Base-by-base conservation (phyloP, 2,888 invertebrate genomes). In the Parthenolecanium corni region DNA sequence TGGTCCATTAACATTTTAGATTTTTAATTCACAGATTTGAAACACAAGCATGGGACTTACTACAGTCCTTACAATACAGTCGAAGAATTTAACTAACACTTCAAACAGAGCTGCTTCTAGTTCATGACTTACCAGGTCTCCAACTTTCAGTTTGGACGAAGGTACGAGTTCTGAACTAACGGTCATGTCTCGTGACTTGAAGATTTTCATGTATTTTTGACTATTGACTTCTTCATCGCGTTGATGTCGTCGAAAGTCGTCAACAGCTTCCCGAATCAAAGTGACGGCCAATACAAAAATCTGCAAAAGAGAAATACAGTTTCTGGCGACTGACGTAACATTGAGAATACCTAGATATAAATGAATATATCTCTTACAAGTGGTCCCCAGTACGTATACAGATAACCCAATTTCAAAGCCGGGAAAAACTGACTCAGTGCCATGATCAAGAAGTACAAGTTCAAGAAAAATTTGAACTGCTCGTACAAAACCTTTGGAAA, bases 301-400 rank as follows among this genome's bases (percentile, higher is more conserved):
- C 80, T 82, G 70, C 24, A 73, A 71, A 58, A 65, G n/a, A n/a
- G n/a, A 64, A 46, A n/a, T 2, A 21, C 14, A 21, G 23, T 23
- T 49, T 20, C 4, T 42, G 44, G 4, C 14, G 5, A 47, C 25
- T 63, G 21, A 66, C n/a, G 20, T 14, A 31, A 24, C 47, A 54
- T 42, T 23, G 24, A 14, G 54, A 64, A 20, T 44, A 38, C 36
- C 24, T 31, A 23, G 16, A 16, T 14, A 11, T 40, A 21, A 24
- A 21, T 25, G 40, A 44, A 24, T 31, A 31, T n/a, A 6, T 4
- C n/a, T 21, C 61, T 77, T 73, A 83, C 84, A 72, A 98, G 75
- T 51, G 98, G 98, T 66, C 94, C 97, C 98, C 98, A 99, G 75
- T 99, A 99, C 0, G 98, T 99, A 75, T 97, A 98, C 49, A 97